phyloP scores from a whole-genome alignment of 2,797 vertebrate genomes.

The Coracias cyanogaster region DNA sequence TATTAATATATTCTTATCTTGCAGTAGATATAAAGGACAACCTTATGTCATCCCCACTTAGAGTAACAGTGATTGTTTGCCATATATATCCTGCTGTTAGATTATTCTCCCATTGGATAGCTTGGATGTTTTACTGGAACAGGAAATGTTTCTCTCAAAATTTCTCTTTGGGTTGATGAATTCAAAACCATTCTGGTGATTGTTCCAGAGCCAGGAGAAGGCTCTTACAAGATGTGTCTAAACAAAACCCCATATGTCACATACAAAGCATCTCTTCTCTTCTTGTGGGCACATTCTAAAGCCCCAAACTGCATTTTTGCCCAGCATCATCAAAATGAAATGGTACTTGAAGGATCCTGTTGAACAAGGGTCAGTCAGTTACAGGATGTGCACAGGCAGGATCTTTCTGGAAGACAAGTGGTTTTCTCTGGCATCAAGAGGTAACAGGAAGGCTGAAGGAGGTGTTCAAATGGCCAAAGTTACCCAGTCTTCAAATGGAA shows the following conservation, averaged over 20 bases:
- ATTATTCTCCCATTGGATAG: not conserved
- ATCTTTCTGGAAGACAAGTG: not conserved
- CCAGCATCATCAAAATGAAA: not conserved
- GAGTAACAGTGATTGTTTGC: not conserved
- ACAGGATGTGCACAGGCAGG: not conserved
- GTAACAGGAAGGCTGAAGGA: not conserved
- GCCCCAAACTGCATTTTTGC: not conserved
- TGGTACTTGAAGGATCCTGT: not conserved
- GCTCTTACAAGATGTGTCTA: not conserved
- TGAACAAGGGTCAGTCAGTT: not conserved
- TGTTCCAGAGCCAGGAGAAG: not conserved
- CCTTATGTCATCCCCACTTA: not conserved
- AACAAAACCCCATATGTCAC: not conserved
- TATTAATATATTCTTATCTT: not conserved
- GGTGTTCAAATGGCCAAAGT: not conserved
- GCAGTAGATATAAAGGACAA: not conserved
- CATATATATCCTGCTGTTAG: not conserved
- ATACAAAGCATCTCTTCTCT: not conserved
- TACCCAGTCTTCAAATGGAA: not conserved
- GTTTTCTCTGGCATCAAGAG: not conserved
- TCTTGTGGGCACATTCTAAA: not conserved
- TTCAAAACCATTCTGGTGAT: not conserved
- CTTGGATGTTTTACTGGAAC: not conserved
- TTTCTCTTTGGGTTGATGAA: not conserved
- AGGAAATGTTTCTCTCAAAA: not conserved